phyloP scores from a whole-genome alignment of 2,797 vertebrate species.

The Pseudochirops cupreus region DNA sequence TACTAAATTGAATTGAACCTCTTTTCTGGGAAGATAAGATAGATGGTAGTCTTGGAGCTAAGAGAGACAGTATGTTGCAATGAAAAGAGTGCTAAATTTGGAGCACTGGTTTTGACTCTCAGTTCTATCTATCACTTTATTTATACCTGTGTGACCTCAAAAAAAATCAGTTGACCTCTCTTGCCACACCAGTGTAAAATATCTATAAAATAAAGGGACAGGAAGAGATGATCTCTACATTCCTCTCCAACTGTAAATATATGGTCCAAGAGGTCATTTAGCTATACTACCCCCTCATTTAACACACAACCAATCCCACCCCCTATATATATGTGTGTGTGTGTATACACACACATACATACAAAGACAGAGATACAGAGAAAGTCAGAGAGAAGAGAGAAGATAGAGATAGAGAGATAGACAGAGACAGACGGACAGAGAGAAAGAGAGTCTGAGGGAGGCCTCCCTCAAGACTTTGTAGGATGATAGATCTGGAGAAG shows the following conservation, averaged over 20 bases:
- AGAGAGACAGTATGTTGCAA: neutral
- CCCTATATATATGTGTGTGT: too few relatives aligned
- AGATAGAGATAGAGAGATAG: too few relatives aligned
- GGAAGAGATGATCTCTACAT: neutral
- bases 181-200: too few relatives aligned
- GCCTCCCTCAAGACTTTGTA: too few relatives aligned
- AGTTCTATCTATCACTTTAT: neutral
- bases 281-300: neutral
- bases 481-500: too few relatives aligned
- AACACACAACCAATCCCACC: too few relatives aligned
- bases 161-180: neutral
- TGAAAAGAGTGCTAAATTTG: neutral
- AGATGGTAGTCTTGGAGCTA: neutral
- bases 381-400: too few relatives aligned
- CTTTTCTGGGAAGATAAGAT: neutral
- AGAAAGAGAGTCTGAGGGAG: too few relatives aligned
- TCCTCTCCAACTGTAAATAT: neutral
- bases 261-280: neutral
- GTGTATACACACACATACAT: too few relatives aligned
- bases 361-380: too few relatives aligned
- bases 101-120: neutral
- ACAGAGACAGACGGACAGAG: too few relatives aligned
- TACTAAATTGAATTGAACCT: neutral
- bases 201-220: too few relatives aligned
- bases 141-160: neutral